A percentile compares a stretch with the other conserved stretches of the same genome.
Evolutionary conservation across 2,888 invertebrate species (phyloP).

Genomic region (Brenthis hecate): DNA sequence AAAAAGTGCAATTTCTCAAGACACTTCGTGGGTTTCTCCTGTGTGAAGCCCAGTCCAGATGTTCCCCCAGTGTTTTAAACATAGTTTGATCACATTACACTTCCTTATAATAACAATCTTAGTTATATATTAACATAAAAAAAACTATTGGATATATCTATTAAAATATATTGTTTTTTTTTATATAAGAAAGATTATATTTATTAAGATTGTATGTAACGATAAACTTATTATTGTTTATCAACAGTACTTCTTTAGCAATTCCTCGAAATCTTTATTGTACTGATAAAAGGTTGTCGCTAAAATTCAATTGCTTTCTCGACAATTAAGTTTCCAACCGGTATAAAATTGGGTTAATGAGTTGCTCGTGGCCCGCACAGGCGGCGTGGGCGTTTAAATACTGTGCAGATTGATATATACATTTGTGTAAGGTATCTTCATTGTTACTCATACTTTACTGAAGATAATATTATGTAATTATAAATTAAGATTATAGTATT

Average conservation of each 20-base stretch:
- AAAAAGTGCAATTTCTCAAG: conserved; percentile 20
- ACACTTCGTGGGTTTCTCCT: conserved; percentile 31
- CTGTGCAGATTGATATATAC: conserved; percentile 1
- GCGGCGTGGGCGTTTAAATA: conserved; percentile 31
- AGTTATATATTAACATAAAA: not conserved
- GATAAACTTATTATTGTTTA: not conserved
- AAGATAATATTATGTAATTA: not conserved
- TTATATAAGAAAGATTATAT: not conserved
- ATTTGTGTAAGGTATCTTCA: conserved; percentile 5
- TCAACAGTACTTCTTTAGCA: conserved; percentile 1
- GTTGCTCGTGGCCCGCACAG: conserved; percentile 9
- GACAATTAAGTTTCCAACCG: conserved; percentile 36
- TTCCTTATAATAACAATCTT: conserved; percentile 3
- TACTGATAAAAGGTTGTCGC: conserved; percentile 25
- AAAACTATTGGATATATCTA: too few relatives aligned
- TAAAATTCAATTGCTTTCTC: conserved; percentile 33
- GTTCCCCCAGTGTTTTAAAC: conserved; percentile 18
- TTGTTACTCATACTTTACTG: not conserved
- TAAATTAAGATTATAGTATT: too few relatives aligned
- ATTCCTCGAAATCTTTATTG: conserved; percentile 21
- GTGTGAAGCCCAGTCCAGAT: conserved; percentile 55
- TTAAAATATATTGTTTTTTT: not conserved
- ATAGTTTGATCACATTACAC: conserved; percentile 22
- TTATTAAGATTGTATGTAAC: conserved; percentile 1
- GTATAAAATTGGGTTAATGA: conserved; percentile 40